phyloP scores from a whole-genome alignment of 2,113 vertebrate genomes.

The Lophius piscatorius region DNA sequence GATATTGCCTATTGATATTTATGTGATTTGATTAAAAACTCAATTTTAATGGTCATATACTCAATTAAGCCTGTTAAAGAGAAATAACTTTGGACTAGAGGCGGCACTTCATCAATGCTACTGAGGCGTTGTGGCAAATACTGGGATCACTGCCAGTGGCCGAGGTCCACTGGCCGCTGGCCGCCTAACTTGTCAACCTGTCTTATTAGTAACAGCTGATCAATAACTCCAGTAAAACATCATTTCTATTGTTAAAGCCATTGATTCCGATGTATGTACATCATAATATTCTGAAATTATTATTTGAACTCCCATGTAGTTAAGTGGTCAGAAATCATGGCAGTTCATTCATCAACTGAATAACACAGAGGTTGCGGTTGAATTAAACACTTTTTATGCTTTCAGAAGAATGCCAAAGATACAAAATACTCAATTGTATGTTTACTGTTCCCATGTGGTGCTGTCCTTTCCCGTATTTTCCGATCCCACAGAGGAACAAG shows the following conservation, averaged over 20 bases:
- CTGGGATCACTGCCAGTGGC: conserved; percentile 37
- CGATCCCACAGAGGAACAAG: too few relatives aligned
- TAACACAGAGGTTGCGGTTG: neutral
- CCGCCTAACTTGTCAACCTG: conserved; percentile 38
- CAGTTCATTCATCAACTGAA: neutral
- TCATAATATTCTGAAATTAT: conserved; percentile 1
- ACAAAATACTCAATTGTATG: too few relatives aligned
- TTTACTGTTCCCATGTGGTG: too few relatives aligned
- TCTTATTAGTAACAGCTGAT: conserved; percentile 46
- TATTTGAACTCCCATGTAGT: neutral
- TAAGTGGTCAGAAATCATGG: conserved; percentile 12
- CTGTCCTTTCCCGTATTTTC: too few relatives aligned
- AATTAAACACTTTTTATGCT: neutral
- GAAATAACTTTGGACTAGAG: conserved; percentile 64
- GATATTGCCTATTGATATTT: conserved; percentile 77
- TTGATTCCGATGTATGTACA: conserved; percentile 5
- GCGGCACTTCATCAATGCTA: conserved; percentile 49
- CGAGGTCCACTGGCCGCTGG: conserved; percentile 21
- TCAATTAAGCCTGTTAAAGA: conserved; percentile 78
- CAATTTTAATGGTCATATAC: conserved; percentile 75
- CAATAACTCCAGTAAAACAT: conserved; percentile 27
- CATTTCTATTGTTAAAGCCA: conserved; percentile 5
- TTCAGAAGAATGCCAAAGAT: too few relatives aligned
- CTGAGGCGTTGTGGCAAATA: conserved; percentile 28
- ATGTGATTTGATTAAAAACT: conserved; percentile 77